phyloP scores from a whole-genome alignment of 2,888 invertebrate genomes.

The Amaurobius ferox region DNA sequence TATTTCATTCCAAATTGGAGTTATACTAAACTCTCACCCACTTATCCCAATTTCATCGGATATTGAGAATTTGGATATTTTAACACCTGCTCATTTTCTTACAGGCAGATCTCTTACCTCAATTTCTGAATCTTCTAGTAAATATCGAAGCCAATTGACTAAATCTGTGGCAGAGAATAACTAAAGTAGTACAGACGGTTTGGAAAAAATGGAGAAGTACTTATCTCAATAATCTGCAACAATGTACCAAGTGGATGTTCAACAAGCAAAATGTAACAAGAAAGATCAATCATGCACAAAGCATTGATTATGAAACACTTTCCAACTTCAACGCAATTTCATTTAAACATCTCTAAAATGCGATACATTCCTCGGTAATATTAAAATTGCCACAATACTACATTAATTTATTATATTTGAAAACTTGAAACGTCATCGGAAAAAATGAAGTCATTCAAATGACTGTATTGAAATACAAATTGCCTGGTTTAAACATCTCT shows the following conservation, averaged over 20 bases:
- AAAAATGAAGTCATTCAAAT: too few species aligned
- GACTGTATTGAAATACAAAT: too few species aligned
- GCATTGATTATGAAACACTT: too few species aligned
- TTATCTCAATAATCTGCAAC: constrained; percentile 30
- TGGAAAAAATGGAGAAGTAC: neutral
- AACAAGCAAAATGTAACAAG: constrained; percentile 73
- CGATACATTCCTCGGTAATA: too few species aligned
- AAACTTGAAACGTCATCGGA: too few species aligned
- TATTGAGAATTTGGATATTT: constrained; percentile 73
- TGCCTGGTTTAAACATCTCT: too few species aligned
- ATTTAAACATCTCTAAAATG: too few species aligned
- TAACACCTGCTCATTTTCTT: constrained; percentile 76
- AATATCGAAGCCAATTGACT: constrained; percentile 72
- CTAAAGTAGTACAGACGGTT: constrained; percentile 1
- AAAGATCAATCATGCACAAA: too few species aligned
- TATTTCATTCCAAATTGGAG: constrained; percentile 75
- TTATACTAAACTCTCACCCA: constrained; percentile 75
- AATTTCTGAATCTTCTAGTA: constrained; percentile 74
- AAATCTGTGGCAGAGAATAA: constrained; percentile 74
- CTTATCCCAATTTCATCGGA: constrained; percentile 74
- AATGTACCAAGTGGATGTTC: constrained; percentile 74
- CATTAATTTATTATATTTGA: too few species aligned
- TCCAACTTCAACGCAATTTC: too few species aligned
- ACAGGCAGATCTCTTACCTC: constrained; percentile 74
- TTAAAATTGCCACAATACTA: too few species aligned